Evolutionary conservation across 1,140 invertebrate species (phyloP), one percentile per base, ranked within the genome.

Genomic region (Goniozus legneri): DNA sequence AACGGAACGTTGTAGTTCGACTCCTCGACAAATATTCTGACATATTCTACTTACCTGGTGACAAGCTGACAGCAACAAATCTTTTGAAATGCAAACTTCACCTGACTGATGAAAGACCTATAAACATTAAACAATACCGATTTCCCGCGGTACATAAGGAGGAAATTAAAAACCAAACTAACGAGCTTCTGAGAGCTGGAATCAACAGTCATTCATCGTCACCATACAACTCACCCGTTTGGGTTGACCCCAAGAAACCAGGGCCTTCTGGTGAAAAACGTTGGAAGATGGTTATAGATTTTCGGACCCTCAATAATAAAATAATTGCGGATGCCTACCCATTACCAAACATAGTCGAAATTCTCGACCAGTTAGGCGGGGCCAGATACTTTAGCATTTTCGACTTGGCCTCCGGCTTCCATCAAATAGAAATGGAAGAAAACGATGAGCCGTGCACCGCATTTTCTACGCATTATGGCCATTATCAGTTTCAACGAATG

Each of bases 131-230:
- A 50, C 43, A 53, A 18, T 65, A 65, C 41, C 18, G 50, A 24
- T 53, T 53, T 40, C 60, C 62, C 1, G 47, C 39, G 13, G 16
- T 14, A 2, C 53, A 60, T 13, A 56, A 56, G 42, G 40, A 56
- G 34, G 62, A 65, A 52, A 30, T 62, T 0, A 12, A 58, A 3
- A 48, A 41, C 19, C 60, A 65, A 50, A 44, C 56, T 15, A 16
- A 48, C 15, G 49, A 58, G 31, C 38, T 65, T 31, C 34, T 50
- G 0, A 19, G 49, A 8, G 27, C 52, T 10, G 43, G 44, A 15
- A 58, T 65, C 10, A 63, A 62, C 8, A 46, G 48, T 24, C 36
- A 53, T 27, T 61, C 53, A 1, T n/a, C 14, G 12, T 51, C 50
- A 6, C 52, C 55, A 40, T 60, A 55, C 32, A 53, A 42, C 19